Base-by-base conservation (phyloP, 2,113 vertebrate genomes). In the Corythoichthys haematopterus region DNA sequence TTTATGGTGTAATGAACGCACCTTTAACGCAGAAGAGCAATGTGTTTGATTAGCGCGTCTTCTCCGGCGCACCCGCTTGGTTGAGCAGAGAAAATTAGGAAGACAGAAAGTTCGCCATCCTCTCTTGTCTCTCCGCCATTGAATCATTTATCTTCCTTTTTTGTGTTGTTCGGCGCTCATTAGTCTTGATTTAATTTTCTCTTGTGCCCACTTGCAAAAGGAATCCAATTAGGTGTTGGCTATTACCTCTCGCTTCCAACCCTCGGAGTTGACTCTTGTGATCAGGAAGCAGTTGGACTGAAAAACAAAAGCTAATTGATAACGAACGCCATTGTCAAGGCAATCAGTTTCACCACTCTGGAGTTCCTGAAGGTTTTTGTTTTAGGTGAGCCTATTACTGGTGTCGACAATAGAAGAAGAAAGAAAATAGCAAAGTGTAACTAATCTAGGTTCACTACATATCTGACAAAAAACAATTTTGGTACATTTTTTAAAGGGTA, bases 151-250 rank as follows among this genome's bases (percentile, higher is more conserved):
- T 90, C 84, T 82, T 88, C 72, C 53, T 64, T 83, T 79, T 79
- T 82, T 37, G 47, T 67, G 79, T 85, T 88, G 78, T 86, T 85
- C 75, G 72, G 63, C 68, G 68, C 77, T 90, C 84, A 87, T 92
- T 89, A 88, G 85, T 86, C 84, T 81, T 85, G 72, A 86, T 90
- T 84, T 85, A 72, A 82, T 86, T 82, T 87, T 75, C 9, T 74
- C 73, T 80, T 74, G 67, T 79, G 69, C 69, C 70, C 75, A 85
- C 75, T 78, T 28, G 46, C 66, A 77, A 77, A 75, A 74, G 66
- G 74, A 77, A 77, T 84, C 79, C 79, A 82, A 88, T 89, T 87
- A 85, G 70, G 65, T 69, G 66, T 62, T 68, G 82, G 68, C 68
- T 69, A 69, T 65, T 66, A 57, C 50, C 52, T 61, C 56, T 76